These are phyloP conservation scores for Eupithecia pulchellata DNA, from an alignment of 2,888 invertebrate genomes.

Conservation along the genomic window DNA sequence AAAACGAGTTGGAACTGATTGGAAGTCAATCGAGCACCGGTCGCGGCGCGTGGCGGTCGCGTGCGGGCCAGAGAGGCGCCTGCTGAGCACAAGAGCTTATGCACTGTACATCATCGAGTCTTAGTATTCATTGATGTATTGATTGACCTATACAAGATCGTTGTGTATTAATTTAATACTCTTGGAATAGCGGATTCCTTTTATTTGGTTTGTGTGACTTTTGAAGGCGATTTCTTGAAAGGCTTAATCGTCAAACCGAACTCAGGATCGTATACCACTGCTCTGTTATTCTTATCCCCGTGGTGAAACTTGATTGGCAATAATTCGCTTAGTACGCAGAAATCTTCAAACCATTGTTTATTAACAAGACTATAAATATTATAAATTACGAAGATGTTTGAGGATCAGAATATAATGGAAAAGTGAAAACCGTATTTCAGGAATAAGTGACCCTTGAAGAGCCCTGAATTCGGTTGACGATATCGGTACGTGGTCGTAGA, in stretches of 20 bases:
- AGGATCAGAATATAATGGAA: no score
- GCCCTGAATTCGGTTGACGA: no score
- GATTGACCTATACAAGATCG: slow-evolving; percentile 7
- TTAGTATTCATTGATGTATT: slow-evolving; percentile 30
- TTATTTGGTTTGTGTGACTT: not conserved
- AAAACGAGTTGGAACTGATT: slow-evolving; percentile 6
- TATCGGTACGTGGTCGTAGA: no score
- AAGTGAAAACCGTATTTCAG: no score
- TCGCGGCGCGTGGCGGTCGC: slow-evolving; percentile 68
- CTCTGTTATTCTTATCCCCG: no score
- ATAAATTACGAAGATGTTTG: no score
- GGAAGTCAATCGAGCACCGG: slow-evolving; percentile 53
- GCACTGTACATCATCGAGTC: slow-evolving; percentile 48
- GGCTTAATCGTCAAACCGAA: not conserved
- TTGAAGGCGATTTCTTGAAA: not conserved
- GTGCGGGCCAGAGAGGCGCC: slow-evolving; percentile 68
- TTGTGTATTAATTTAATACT: slow-evolving; percentile 23
- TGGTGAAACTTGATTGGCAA: no score
- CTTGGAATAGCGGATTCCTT: not conserved
- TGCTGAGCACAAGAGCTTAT: slow-evolving; percentile 80
- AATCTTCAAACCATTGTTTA: no score
- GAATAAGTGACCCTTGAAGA: no score
- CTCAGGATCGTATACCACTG: no score
- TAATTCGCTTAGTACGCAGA: not conserved
- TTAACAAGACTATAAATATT: not conserved